Evolutionary conservation across 2,888 invertebrate genomes (phyloP).

Genomic region (Xylophagus ater): DNA sequence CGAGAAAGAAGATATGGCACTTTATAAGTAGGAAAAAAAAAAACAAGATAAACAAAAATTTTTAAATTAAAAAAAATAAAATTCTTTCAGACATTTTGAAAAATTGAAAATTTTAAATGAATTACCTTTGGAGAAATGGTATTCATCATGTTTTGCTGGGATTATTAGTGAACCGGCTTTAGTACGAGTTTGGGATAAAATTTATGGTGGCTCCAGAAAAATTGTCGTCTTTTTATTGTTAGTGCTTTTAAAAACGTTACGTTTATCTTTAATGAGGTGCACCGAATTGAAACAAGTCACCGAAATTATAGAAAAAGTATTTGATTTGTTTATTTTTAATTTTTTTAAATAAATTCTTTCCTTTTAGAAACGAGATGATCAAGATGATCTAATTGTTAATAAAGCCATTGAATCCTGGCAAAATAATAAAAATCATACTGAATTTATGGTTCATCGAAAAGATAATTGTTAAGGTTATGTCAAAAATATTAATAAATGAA

Average conservation of each 20-base stretch:
- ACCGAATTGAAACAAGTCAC: slow-evolving; percentile 48
- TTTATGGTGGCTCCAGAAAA: slow-evolving; percentile 74
- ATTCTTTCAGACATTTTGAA: slow-evolving; percentile 48
- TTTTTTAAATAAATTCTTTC: slow-evolving; percentile 4
- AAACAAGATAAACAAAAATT: slow-evolving; percentile 1
- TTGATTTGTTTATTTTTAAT: slow-evolving; percentile 4
- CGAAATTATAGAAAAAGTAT: slow-evolving; percentile 57
- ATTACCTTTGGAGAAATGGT: slow-evolving; percentile 67
- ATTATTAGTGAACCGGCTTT: slow-evolving; percentile 66
- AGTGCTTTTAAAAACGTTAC: slow-evolving; percentile 57
- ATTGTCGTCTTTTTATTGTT: slow-evolving; percentile 70
- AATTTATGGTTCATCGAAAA: slow-evolving; percentile 26
- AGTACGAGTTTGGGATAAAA: slow-evolving; percentile 78
- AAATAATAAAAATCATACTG: slow-evolving; percentile 52
- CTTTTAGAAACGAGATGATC: slow-evolving; percentile 53
- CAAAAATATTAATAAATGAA: no score
- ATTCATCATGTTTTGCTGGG: slow-evolving; percentile 71
- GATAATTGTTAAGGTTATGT: no score
- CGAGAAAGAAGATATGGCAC: slow-evolving; percentile 63
- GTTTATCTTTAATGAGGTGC: slow-evolving; percentile 53
- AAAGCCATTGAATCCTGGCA: slow-evolving; percentile 82
- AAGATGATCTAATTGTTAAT: slow-evolving; percentile 70
- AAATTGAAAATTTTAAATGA: slow-evolving; percentile 50
- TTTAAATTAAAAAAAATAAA: slow-evolving; percentile 2
- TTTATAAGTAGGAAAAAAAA: slow-evolving; percentile 47